Evolutionary conservation across 2,113 vertebrate genomes (phyloP).

Genomic region (Formicarius rufipectus): DNA sequence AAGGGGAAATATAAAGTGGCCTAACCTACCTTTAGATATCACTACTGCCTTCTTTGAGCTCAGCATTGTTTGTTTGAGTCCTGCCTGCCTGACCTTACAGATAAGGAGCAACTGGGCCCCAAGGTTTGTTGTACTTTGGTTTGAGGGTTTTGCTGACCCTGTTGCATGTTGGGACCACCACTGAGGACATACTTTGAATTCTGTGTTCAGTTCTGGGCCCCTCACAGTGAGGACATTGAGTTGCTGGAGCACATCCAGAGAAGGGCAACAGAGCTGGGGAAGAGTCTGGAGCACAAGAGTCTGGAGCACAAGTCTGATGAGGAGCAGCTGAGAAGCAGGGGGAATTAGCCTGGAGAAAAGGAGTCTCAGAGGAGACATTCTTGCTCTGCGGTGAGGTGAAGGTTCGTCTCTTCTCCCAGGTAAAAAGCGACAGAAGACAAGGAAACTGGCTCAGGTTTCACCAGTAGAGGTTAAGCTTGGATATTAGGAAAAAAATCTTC

Average conservation of each 20-base stretch:
- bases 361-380: not conserved
- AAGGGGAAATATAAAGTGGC: not conserved
- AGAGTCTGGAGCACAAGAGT: not conserved
- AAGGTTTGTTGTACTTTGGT: not conserved
- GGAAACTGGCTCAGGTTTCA: not conserved
- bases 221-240: not conserved
- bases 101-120: fast-evolving
- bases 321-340: not conserved
- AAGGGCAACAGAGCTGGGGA: not conserved
- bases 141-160: not conserved
- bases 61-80: not conserved
- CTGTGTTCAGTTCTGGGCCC: not conserved
- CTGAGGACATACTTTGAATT: not conserved
- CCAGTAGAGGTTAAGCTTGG: not conserved
- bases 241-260: not conserved
- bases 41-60: not conserved
- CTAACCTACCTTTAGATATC: not conserved
- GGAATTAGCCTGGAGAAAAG: not conserved
- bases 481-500: not conserved
- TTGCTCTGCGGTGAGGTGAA: not conserved
- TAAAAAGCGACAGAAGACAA: fast-evolving
- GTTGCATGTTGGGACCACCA: fast-evolving
- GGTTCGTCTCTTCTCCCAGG: fast-evolving
- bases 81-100: not conserved
- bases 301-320: not conserved